Evolutionary conservation across 2,113 vertebrate species (phyloP), one percentile per base, ranked within the genome.

Genomic region (Plectropomus leopardus): DNA sequence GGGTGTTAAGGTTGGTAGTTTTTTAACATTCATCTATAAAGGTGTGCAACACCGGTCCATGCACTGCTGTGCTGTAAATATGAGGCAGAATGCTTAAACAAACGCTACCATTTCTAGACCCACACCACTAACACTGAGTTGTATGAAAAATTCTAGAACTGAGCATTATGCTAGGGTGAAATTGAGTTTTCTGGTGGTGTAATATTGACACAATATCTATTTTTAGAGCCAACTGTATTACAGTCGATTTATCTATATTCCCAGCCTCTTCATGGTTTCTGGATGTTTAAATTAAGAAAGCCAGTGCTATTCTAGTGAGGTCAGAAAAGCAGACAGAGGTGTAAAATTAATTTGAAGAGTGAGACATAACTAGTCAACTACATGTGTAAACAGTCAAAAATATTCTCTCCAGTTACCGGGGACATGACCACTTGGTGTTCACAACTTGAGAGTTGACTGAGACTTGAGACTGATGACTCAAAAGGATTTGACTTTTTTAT

Each of bases 1-100:
- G 72, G 64, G 48, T 54, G 67, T 79, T 72, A 57, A 69, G 61
- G 74, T 53, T 59, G 82, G 81, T 45, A 66, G 30, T 54, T 42
- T 86, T 89, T 87, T 63, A 85, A 76, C 76, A 90, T 89, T 90
- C 57, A 89, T 81, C 75, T 75, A 51, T 34, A 76, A 81, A 81
- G 47, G 60, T 79, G 74, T 65, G 64, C 59, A 72, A 84, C 76
- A 55, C 48, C 3, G 40, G 59, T 70, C 53, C 53, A 42, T 73
- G 65, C 32, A 55, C 61, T 63, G 44, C 57, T 34, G 47, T 58
- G 40, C 7, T 21, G 54, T 68, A 51, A 26, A 79, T 60, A 82
- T 47, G 59, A 50, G 34, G 42, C 45, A 82, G 30, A 63, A 57
- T 36, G 42, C 36, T 48, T 74, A 19, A 28, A 61, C 36, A 86